Evolutionary conservation across 2,113 vertebrate genomes (phyloP).

Genomic region (Galemys pyrenaicus): DNA sequence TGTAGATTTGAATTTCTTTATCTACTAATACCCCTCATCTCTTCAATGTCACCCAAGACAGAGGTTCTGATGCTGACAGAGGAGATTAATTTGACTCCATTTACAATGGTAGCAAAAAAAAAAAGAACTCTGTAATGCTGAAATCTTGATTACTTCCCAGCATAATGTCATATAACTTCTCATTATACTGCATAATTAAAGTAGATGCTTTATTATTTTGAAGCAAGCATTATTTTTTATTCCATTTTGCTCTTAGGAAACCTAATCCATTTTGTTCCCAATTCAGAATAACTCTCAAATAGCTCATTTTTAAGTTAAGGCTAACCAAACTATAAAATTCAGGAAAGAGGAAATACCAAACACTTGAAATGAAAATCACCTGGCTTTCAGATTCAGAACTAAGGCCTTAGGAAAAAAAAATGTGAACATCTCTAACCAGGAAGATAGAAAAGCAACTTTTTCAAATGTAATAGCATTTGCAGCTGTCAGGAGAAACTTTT

Average conservation of each 20-base stretch:
- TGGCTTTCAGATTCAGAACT: not conserved
- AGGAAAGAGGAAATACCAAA: not conserved
- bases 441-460: not conserved
- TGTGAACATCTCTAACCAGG: not conserved
- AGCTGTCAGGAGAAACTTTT: not conserved
- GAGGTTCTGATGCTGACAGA: not conserved
- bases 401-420: not conserved
- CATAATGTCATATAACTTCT: not conserved
- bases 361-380: not conserved
- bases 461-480: not conserved
- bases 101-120: not conserved
- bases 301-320: constrained; percentile 25
- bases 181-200: not conserved
- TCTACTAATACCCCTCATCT: not conserved
- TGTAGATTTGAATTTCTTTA: constrained; percentile 2
- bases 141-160: not conserved
- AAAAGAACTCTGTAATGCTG: not conserved
- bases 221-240: not conserved
- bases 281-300: not conserved
- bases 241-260: not conserved
- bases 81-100: not conserved
- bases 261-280: not conserved
- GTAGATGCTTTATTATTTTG: not conserved
- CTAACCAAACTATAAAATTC: not conserved
- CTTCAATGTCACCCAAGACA: not conserved